A percentile compares a stretch with the other conserved stretches of the same genome.
Conservation (phyloP, 2,888 invertebrate genomes). For the Arge pagana region DNA sequence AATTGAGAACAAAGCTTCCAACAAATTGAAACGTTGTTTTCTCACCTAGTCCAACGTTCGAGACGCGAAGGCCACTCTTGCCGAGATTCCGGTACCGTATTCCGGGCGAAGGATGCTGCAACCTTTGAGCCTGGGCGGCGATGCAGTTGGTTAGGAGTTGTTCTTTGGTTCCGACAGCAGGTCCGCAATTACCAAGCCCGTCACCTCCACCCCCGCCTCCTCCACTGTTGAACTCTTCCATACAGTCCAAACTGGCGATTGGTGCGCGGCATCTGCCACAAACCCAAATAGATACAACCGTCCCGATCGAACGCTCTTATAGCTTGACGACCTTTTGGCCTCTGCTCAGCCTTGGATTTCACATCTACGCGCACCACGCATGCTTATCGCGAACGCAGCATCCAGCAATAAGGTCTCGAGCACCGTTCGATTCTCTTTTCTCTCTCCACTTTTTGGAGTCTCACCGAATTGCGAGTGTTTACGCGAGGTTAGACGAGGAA, state of each 20-base stretch:
- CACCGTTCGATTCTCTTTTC: background rate
- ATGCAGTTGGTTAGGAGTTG: slow-evolving; percentile 60
- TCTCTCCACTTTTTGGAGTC: no score
- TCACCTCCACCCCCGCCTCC: slow-evolving; percentile 59
- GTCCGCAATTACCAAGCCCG: slow-evolving; percentile 57
- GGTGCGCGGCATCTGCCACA: slow-evolving; percentile 83
- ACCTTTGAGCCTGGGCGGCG: slow-evolving; percentile 62
- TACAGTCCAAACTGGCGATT: slow-evolving; percentile 90
- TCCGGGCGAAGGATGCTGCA: slow-evolving; percentile 74
- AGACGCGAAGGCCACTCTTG: slow-evolving; percentile 92
- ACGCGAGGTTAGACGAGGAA: background rate
- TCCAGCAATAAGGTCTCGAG: background rate
- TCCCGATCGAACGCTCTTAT: slow-evolving; percentile 21
- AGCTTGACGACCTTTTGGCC: slow-evolving; percentile 19
- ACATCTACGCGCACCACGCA: slow-evolving; percentile 3
- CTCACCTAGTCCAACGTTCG: slow-evolving; percentile 87
- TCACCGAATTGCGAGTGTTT: background rate
- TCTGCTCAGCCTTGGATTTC: slow-evolving; percentile 18
- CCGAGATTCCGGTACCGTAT: slow-evolving; percentile 91
- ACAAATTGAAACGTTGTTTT: slow-evolving; percentile 27
- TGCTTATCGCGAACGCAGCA: slow-evolving; percentile 13
- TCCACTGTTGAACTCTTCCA: slow-evolving; percentile 87
- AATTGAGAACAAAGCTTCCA: no score
- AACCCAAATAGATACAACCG: slow-evolving; percentile 27
- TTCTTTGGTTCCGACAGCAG: slow-evolving; percentile 61